A percentile compares a stretch with the other conserved stretches of the same genome.
These are phyloP conservation scores for Zelleria hepariella DNA, from an alignment of 2,888 invertebrate genomes.

Conservation along the genomic window DNA sequence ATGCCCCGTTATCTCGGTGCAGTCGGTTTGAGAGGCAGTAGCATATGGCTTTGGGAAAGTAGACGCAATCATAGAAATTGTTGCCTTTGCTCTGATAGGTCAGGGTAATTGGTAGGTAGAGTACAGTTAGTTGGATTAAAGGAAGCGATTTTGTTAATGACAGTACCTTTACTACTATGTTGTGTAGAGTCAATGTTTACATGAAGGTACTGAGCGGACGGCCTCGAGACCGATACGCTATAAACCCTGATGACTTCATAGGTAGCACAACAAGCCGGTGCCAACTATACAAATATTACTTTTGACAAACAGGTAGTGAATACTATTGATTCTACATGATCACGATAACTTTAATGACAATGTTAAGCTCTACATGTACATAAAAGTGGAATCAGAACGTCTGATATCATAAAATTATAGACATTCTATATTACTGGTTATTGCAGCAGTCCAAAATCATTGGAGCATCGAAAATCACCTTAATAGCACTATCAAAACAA, in stretches of 20 bases:
- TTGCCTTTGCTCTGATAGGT: conserved; percentile 25
- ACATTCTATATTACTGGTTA: too few relatives aligned
- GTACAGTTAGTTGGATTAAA: conserved; percentile 36
- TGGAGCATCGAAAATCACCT: not conserved
- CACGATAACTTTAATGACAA: not conserved
- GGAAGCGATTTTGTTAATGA: conserved; percentile 44
- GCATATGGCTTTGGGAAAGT: conserved; percentile 27
- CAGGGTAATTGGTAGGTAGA: conserved; percentile 28
- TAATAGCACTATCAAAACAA: not conserved
- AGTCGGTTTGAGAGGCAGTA: conserved; percentile 11
- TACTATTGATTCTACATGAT: not conserved
- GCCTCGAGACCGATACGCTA: conserved; percentile 16
- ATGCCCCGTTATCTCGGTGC: conserved; percentile 9
- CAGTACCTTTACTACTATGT: conserved; percentile 6
- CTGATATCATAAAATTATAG: too few relatives aligned
- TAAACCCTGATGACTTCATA: conserved; percentile 33
- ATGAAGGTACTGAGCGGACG: conserved; percentile 11
- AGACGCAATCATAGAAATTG: conserved; percentile 39
- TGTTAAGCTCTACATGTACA: not conserved
- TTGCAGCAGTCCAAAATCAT: too few relatives aligned
- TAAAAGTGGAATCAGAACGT: not conserved
- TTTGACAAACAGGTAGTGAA: not conserved
- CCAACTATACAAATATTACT: not conserved
- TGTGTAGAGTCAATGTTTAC: not conserved
- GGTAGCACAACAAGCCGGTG: conserved; percentile 16